Percentiles rank a stretch among this genome's conserved stretches.
phyloP scores from a whole-genome alignment of 2,888 invertebrate species.

The Tolmerus cingulatus region DNA sequence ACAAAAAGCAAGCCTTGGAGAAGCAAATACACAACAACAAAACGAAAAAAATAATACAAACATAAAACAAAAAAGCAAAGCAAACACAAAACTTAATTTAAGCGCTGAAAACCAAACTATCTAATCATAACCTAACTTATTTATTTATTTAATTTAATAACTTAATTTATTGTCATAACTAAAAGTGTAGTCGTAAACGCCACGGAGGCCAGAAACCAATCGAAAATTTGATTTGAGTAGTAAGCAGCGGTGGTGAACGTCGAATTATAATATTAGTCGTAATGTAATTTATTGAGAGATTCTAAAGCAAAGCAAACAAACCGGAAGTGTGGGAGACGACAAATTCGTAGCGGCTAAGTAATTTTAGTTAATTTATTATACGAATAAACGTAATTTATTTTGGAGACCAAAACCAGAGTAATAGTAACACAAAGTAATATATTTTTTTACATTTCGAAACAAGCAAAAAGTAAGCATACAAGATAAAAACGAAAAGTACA shows the following conservation, averaged over 20 bases:
- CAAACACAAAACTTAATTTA: conserved; percentile 23
- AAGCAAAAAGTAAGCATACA: conserved; percentile 39
- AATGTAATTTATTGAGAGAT: conserved; percentile 46
- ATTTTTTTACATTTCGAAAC: conserved; percentile 43
- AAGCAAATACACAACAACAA: conserved; percentile 36
- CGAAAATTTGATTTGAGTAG: background rate
- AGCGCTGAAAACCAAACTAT: conserved; percentile 53
- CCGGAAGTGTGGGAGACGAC: conserved; percentile 21
- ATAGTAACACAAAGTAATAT: conserved; percentile 26
- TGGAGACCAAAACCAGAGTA: conserved; percentile 35
- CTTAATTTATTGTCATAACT: conserved; percentile 31
- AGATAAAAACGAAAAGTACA: conserved; percentile 52
- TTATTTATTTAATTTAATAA: conserved; percentile 53
- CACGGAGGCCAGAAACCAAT: background rate
- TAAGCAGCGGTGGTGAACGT: background rate
- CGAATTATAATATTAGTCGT: background rate
- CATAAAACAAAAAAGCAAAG: conserved; percentile 5
- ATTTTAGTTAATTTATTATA: conserved; percentile 33
- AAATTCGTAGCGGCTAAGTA: conserved; percentile 9
- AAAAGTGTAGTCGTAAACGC: conserved; percentile 42
- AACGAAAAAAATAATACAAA: background rate
- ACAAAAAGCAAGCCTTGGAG: conserved; percentile 44
- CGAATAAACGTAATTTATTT: conserved; percentile 37
- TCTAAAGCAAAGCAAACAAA: conserved; percentile 50
- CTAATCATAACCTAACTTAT: conserved; percentile 55